Evolutionary conservation across 2,888 invertebrate species (phyloP).

Genomic region (Perizoma affinitatum): DNA sequence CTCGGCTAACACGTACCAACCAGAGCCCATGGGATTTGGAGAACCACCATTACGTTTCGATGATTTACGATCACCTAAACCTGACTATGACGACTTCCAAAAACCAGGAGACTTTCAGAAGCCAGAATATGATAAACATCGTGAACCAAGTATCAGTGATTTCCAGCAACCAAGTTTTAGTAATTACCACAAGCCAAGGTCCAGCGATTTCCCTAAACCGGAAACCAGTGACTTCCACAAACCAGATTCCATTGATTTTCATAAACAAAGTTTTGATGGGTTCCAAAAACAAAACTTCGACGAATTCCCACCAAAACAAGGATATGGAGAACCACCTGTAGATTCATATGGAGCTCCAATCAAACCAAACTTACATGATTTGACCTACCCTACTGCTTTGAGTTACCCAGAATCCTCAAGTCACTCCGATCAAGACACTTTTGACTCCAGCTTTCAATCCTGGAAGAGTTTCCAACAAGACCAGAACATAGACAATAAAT

Average conservation of each 20-base stretch:
- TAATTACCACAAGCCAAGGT: slow-evolving; percentile 11
- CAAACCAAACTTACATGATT: slow-evolving; percentile 42
- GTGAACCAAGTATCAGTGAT: neutral
- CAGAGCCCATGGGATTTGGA: slow-evolving; percentile 59
- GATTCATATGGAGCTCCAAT: slow-evolving; percentile 65
- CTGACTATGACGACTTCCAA: slow-evolving; percentile 15
- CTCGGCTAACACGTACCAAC: slow-evolving; percentile 25
- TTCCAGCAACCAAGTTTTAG: slow-evolving; percentile 14
- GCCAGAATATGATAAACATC: neutral
- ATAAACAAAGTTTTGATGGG: slow-evolving; percentile 28
- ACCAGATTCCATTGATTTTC: slow-evolving; percentile 20
- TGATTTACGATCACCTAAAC: slow-evolving; percentile 14
- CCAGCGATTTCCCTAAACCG: slow-evolving; percentile 7
- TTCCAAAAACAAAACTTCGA: slow-evolving; percentile 32
- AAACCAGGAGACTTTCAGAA: slow-evolving; percentile 1
- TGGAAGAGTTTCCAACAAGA: slow-evolving; percentile 47
- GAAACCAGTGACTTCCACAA: slow-evolving; percentile 19
- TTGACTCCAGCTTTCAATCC: slow-evolving; percentile 43
- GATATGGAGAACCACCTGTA: slow-evolving; percentile 58
- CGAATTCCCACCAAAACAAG: slow-evolving; percentile 35
- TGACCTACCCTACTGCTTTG: slow-evolving; percentile 42
- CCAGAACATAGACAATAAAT: slow-evolving; percentile 46
- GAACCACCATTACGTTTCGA: slow-evolving; percentile 59
- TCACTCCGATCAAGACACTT: slow-evolving; percentile 38
- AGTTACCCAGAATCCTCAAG: slow-evolving; percentile 39